Conservation (phyloP, 1,140 invertebrate genomes). For the Epicauta chinensis region DNA sequence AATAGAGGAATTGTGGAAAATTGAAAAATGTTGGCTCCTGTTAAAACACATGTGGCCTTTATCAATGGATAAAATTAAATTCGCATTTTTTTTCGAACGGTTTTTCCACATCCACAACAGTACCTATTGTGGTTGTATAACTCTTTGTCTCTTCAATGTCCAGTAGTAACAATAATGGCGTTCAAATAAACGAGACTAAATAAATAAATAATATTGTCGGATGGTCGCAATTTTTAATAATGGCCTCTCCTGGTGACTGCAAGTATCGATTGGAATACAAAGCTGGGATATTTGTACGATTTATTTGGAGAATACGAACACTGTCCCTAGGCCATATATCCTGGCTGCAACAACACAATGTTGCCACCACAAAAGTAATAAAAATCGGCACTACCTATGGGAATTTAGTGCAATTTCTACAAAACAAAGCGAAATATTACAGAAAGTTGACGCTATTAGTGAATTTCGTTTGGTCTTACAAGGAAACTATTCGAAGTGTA, state of each 20-base stretch:
- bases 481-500: too few relatives aligned
- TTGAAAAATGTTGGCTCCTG: constrained; percentile 23
- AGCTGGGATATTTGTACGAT: constrained; percentile 29
- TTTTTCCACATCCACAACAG: not conserved
- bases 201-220: constrained; percentile 18
- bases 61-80: constrained; percentile 12
- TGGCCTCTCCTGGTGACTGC: constrained; percentile 21
- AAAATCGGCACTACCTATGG: not conserved
- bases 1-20: constrained; percentile 18
- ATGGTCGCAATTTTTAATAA: constrained; percentile 28
- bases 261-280: constrained; percentile 24
- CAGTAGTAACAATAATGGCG: not conserved
- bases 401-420: too few relatives aligned
- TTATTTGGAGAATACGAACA: constrained; percentile 28
- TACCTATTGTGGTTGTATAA: constrained; percentile 9
- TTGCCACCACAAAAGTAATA: constrained; percentile 1
- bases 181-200: not conserved
- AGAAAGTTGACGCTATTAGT: too few relatives aligned
- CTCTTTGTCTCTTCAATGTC: too few relatives aligned
- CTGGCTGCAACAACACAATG: constrained; percentile 9
- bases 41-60: constrained; percentile 29
- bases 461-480: too few relatives aligned
- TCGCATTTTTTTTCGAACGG: constrained; percentile 3
- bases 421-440: too few relatives aligned
- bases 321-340: constrained; percentile 28